phyloP scores from a whole-genome alignment of 2,888 invertebrate species.

The Orthonychiurus folsomi region DNA sequence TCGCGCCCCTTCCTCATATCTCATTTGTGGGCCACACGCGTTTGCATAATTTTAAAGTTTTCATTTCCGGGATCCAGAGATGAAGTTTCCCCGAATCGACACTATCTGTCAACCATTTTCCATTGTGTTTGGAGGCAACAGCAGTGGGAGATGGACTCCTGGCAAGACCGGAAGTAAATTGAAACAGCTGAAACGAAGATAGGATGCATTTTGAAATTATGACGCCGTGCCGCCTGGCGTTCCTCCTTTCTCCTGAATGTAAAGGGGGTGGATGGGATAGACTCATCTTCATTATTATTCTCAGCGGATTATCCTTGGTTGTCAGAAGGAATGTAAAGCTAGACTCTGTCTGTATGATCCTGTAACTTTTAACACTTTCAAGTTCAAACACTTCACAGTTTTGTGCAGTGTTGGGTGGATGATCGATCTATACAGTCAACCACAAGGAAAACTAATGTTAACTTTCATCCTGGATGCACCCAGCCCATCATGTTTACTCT shows the following conservation, averaged over 20 bases:
- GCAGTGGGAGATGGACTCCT: conserved; percentile 9
- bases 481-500: too few species aligned
- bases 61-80: conserved; percentile 35
- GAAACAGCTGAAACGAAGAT: neutral
- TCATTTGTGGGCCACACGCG: conserved; percentile 28
- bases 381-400: neutral
- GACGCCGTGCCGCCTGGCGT: neutral
- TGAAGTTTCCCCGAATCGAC: conserved; percentile 18
- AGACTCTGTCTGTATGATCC: neutral
- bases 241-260: neutral
- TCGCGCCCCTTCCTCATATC: neutral
- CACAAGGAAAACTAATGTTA: too few species aligned
- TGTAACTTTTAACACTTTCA: neutral
- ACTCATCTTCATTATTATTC: conserved; percentile 1
- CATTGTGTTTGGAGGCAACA: neutral
- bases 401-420: too few species aligned
- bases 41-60: conserved; percentile 39
- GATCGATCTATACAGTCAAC: too few species aligned
- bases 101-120: conserved; percentile 13
- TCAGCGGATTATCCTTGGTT: neutral
- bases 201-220: too few species aligned
- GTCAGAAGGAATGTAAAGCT: neutral
- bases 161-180: conserved; percentile 1
- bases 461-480: too few species aligned
- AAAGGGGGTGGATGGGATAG: neutral